Percentiles rank a stretch among this genome's conserved stretches.
Conservation (phyloP, 2,888 invertebrate species). For the Oscheius sp. region DNA sequence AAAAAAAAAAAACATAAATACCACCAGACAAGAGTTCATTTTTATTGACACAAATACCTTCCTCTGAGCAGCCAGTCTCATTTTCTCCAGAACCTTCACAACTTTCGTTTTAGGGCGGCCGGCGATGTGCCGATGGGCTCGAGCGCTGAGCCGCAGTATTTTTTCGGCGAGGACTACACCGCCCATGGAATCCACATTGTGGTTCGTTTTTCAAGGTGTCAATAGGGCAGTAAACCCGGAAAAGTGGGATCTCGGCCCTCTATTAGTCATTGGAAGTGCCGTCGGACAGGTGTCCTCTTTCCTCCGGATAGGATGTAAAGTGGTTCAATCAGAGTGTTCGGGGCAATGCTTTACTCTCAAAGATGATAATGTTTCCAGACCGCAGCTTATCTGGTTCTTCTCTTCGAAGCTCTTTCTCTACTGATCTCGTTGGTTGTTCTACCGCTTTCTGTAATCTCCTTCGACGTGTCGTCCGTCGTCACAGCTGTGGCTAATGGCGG, state of each 20-base stretch:
- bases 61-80: neutral
- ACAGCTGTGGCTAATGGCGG: conserved; percentile 48
- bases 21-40: neutral
- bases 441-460: conserved; percentile 53
- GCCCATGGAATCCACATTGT: conserved; percentile 23
- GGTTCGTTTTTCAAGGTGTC: conserved; percentile 10
- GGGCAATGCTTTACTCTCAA: neutral
- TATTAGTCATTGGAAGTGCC: conserved; percentile 23
- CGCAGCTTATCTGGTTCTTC: conserved; percentile 46
- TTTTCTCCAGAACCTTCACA: neutral
- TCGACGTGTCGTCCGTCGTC: conserved; percentile 50
- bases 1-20: neutral
- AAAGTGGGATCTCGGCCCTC: neutral
- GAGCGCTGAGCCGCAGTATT: conserved; percentile 29
- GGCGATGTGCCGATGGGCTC: conserved; percentile 36
- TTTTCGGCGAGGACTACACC: conserved; percentile 36
- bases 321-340: conserved; percentile 10
- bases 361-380: conserved; percentile 38
- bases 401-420: conserved; percentile 45
- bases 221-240: too few relatives aligned
- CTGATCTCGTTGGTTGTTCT: conserved; percentile 50
- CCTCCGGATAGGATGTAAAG: conserved; percentile 17
- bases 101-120: conserved; percentile 19
- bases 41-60: neutral
- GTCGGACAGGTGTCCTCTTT: conserved; percentile 11